Conservation (phyloP, 2,888 invertebrate species). For the Pseudanteris insignis region DNA sequence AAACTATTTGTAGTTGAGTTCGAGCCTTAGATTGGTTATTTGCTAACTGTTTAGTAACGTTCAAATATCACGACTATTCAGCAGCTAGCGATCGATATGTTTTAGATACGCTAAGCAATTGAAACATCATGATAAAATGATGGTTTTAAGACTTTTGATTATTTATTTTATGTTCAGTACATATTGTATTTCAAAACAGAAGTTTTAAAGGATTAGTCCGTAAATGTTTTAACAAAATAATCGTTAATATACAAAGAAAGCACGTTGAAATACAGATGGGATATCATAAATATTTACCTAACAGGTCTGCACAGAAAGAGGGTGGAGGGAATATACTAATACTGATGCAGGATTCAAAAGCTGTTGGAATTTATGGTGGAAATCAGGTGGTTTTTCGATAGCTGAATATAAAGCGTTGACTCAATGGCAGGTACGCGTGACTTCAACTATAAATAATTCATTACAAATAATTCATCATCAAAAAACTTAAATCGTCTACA, state of each 20-base stretch:
- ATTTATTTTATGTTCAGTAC: no score
- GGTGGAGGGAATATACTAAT: conserved; percentile 79
- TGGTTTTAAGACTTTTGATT: no score
- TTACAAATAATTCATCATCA: background rate
- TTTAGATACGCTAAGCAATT: conserved; percentile 13
- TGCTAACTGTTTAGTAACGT: conserved; percentile 51
- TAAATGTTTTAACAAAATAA: conserved; percentile 9
- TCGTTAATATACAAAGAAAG: no score
- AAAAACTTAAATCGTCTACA: no score
- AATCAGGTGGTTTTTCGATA: conserved; percentile 78
- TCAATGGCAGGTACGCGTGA: conserved; percentile 79
- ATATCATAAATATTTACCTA: no score
- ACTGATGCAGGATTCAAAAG: conserved; percentile 71
- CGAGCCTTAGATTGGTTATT: conserved; percentile 50
- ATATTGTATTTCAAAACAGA: no score
- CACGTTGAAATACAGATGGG: no score
- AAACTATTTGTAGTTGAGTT: conserved; percentile 51
- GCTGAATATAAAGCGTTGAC: conserved; percentile 74
- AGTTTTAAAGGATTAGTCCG: no score
- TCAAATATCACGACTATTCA: conserved; percentile 56
- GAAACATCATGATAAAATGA: background rate
- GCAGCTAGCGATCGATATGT: conserved; percentile 14
- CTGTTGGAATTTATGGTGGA: conserved; percentile 89
- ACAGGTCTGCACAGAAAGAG: conserved; percentile 80
- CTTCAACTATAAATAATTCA: background rate